Evolutionary conservation across 2,888 invertebrate species (phyloP).

Genomic region (Sussaba pulchella): DNA sequence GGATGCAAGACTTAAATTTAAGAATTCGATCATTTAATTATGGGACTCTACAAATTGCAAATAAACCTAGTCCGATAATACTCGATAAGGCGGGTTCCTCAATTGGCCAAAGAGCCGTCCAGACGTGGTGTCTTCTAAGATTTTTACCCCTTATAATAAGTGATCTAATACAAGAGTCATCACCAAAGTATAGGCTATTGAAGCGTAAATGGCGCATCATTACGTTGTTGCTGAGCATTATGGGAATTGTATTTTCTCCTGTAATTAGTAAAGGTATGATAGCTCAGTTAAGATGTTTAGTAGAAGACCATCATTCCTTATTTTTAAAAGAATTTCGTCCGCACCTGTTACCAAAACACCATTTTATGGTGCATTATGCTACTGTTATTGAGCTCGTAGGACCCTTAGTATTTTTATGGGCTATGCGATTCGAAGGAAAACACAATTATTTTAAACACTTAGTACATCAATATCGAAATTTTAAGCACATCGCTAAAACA

Average conservation of each 20-base stretch:
- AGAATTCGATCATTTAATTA: conserved; percentile 39
- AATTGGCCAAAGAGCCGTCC: conserved; percentile 46
- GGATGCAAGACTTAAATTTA: conserved; percentile 35
- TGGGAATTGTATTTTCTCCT: conserved; percentile 35
- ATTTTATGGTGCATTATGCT: conserved; percentile 62
- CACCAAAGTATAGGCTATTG: background rate
- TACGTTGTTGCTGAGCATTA: conserved; percentile 9
- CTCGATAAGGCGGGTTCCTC: conserved; percentile 28
- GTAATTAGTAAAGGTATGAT: conserved; percentile 36
- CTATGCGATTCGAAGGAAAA: conserved; percentile 55
- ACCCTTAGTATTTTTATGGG: conserved; percentile 54
- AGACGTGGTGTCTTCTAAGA: conserved; percentile 34
- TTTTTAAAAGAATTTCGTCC: conserved; percentile 36
- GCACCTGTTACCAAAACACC: conserved; percentile 59
- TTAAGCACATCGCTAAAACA: conserved; percentile 38
- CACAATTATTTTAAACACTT: conserved; percentile 56
- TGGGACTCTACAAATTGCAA: conserved; percentile 28
- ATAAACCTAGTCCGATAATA: conserved; percentile 37
- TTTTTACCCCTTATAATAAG: conserved; percentile 50
- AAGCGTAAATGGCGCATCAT: conserved; percentile 34
- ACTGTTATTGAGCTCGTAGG: conserved; percentile 47
- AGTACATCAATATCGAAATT: conserved; percentile 45
- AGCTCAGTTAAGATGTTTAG: conserved; percentile 25
- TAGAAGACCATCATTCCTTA: conserved; percentile 44
- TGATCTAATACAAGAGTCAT: conserved; percentile 27